phyloP scores from a whole-genome alignment of 2,113 vertebrate genomes.

The Riparia riparia region DNA sequence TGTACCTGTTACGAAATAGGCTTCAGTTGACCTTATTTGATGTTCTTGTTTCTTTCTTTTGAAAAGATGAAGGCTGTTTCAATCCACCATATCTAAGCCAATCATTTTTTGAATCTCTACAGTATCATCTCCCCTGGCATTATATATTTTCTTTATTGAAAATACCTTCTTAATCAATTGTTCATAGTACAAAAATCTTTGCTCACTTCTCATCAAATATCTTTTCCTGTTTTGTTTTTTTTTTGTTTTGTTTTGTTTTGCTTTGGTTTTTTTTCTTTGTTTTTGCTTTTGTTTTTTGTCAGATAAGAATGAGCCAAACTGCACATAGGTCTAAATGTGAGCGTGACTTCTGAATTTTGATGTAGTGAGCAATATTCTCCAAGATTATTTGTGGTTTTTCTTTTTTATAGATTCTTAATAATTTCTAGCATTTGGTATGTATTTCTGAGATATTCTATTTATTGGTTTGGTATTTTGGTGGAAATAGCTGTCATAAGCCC shows the following conservation, averaged over 20 bases:
- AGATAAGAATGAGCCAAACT: background rate
- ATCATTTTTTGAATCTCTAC: rapidly evolving
- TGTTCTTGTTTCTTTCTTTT: background rate
- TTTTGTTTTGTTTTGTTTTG: too few relatives aligned
- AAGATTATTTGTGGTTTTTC: background rate
- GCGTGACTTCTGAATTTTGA: background rate
- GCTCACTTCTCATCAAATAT: background rate
- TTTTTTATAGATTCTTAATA: background rate
- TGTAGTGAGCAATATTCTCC: background rate
- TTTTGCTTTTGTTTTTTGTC: background rate
- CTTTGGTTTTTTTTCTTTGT: too few relatives aligned
- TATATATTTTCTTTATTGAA: background rate
- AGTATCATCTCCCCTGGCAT: background rate
- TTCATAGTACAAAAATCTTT: background rate
- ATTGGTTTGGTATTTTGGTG: background rate
- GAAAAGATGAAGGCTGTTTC: background rate
- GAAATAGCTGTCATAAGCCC: background rate
- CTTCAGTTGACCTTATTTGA: background rate
- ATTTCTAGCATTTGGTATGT: background rate
- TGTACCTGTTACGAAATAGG: background rate
- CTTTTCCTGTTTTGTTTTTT: rapidly evolving
- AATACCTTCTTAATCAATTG: background rate
- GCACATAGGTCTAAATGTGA: background rate
- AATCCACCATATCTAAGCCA: background rate
- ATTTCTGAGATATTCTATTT: background rate